Evolutionary conservation across 1,140 invertebrate genomes (phyloP), one percentile per base, ranked within the genome.

Genomic region (Helicoverpa zea): DNA sequence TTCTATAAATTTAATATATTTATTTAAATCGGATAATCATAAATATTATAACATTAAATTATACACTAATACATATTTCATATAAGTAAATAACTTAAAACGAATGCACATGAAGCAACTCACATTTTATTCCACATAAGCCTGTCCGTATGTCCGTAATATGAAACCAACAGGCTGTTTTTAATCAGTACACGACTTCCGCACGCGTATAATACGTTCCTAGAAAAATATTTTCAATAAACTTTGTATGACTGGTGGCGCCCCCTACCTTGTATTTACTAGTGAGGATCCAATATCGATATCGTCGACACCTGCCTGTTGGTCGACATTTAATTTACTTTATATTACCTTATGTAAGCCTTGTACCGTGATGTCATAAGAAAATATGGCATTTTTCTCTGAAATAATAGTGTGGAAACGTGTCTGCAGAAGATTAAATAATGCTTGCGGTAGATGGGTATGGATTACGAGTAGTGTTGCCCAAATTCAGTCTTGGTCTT

Each of bases 321-420:
- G 29, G 16, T 23, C n/a, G 70, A 73, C 47, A 61, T 66, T 78
- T 80, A 73, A 80, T 66, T 61, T 79, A 66, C 77, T 79, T 79
- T 59, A 66, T 73, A 73, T 73, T 73, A 58, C 35, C 29, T 30
- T 29, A 29, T 56, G 52, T 73, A 49, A 47, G 16, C n/a, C 63
- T 49, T 49, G 64, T 68, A 13, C 10, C 52, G 13, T 3, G 16
- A 58, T 58, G 16, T 23, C 16, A 10, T 23, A 61, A 12, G 13
- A 29, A 61, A 61, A 61, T 61, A 14, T 29, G 4, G 29, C 13
- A 13, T 61, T 61, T 23, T 18, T 13, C 9, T 29, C 30, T 29
- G 1, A 13, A 29, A 58, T 58, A 11, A n/a, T n/a, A 10, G 16
- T 13, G 23, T 18, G 23, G 23, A 61, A 29, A 18, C 13, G n/a